Conservation (phyloP, 2,113 vertebrate genomes). For the Nycticebus coucang region DNA sequence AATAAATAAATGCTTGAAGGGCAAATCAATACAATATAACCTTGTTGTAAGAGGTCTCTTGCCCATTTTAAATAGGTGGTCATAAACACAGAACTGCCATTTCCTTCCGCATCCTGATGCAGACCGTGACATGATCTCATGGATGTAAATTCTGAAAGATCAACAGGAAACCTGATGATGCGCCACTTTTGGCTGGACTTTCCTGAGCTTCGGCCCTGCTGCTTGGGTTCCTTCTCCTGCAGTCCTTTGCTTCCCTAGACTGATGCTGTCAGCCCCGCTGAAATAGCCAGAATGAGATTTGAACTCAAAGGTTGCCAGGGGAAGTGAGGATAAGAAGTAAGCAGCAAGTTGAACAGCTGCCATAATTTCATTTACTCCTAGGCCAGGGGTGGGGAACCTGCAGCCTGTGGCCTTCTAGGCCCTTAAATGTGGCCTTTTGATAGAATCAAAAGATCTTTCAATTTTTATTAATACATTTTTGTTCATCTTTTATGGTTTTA, state of each 20-base stretch:
- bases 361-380: neutral
- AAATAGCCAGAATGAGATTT: neutral
- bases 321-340: neutral
- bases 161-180: neutral
- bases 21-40: constrained; percentile 77
- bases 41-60: constrained; percentile 73
- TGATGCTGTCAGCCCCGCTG: neutral
- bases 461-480: too few species aligned
- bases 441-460: too few species aligned
- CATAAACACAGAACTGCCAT: constrained; percentile 63
- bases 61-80: constrained; percentile 76
- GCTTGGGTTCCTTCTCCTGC: neutral
- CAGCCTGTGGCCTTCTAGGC: too few species aligned
- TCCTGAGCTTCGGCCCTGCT: constrained; percentile 46
- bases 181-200: constrained; percentile 39
- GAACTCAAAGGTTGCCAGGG: neutral
- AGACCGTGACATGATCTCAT: neutral
- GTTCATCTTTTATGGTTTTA: too few species aligned
- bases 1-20: constrained; percentile 76
- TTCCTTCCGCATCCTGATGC: constrained; percentile 60
- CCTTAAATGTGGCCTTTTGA: too few species aligned
- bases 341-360: neutral
- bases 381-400: too few species aligned
- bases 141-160: constrained; percentile 36
- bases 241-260: neutral